phyloP scores from a whole-genome alignment of 1,140 invertebrate genomes.

The Prorops nasuta region DNA sequence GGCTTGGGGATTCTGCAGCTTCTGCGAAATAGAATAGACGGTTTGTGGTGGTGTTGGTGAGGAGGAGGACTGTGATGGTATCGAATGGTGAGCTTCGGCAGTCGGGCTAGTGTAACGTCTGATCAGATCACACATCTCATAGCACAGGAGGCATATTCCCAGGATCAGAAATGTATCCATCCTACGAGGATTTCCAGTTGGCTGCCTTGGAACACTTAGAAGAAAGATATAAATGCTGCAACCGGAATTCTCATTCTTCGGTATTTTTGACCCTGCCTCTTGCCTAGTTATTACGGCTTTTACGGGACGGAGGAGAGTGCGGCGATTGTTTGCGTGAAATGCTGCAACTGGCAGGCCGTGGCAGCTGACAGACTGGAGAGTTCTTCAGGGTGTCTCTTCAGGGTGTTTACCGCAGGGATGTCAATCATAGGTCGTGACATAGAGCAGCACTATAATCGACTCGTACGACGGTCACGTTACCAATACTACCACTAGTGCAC shows the following conservation, averaged over 20 bases:
- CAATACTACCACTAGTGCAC: too few relatives aligned
- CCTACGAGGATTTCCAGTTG: too few relatives aligned
- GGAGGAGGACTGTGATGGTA: too few relatives aligned
- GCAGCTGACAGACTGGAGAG: too few relatives aligned
- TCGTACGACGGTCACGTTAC: neutral
- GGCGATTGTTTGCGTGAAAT: too few relatives aligned
- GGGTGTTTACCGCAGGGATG: neutral
- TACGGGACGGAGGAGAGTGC: too few relatives aligned
- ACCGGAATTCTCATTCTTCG: neutral
- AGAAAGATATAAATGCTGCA: too few relatives aligned
- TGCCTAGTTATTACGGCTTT: neutral
- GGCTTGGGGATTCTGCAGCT: conserved; percentile 27
- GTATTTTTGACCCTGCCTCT: neutral
- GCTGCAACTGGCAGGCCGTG: too few relatives aligned
- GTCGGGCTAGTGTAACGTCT: conserved; percentile 42
- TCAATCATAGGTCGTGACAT: conserved; percentile 5
- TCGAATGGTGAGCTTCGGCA: too few relatives aligned
- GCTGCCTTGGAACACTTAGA: too few relatives aligned
- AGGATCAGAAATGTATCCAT: conserved; percentile 62
- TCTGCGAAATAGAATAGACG: conserved; percentile 49
- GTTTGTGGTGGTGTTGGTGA: conserved; percentile 26
- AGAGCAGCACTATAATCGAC: neutral
- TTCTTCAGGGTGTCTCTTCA: neutral
- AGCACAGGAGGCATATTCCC: conserved; percentile 59
- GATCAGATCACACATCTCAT: conserved; percentile 58